phyloP scores from a whole-genome alignment of 2,888 invertebrate genomes.

The Pterobdella sp. region DNA sequence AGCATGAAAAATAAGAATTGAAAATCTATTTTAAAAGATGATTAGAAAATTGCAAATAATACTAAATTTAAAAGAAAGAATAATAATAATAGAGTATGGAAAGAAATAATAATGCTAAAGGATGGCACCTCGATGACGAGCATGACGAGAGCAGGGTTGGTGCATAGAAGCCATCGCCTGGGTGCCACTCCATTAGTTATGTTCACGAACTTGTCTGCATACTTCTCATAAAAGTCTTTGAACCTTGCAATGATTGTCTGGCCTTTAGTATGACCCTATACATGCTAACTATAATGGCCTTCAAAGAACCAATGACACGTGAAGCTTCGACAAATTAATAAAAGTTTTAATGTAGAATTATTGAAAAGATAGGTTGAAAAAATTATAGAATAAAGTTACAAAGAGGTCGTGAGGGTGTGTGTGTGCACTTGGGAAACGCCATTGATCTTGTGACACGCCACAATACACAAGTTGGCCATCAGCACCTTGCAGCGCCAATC shows the following conservation, averaged over 20 bases:
- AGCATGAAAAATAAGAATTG: background rate
- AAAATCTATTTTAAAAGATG: constrained; percentile 34
- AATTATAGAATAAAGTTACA: constrained; percentile 53
- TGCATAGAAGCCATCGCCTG: constrained; percentile 88
- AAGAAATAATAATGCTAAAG: too few relatives aligned
- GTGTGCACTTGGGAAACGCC: constrained; percentile 96
- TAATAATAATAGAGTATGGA: background rate
- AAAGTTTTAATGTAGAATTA: background rate
- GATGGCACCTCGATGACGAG: constrained; percentile 68
- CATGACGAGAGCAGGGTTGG: constrained; percentile 91
- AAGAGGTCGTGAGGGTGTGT: constrained; percentile 78
- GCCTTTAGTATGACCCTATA: background rate
- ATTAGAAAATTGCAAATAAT: background rate
- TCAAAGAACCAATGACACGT: background rate
- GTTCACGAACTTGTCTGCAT: constrained; percentile 94
- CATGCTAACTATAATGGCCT: background rate
- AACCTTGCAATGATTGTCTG: constrained; percentile 51
- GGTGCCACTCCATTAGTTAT: constrained; percentile 99
- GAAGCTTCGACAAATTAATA: too few relatives aligned
- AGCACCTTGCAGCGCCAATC: constrained; percentile 60
- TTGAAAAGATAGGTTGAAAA: background rate
- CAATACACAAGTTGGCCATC: constrained; percentile 92
- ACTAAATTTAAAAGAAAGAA: background rate
- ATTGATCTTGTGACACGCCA: constrained; percentile 91
- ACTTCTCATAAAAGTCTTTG: constrained; percentile 87